Conservation (phyloP, 1,140 invertebrate species). For the Lysiphlebus fabarum region DNA sequence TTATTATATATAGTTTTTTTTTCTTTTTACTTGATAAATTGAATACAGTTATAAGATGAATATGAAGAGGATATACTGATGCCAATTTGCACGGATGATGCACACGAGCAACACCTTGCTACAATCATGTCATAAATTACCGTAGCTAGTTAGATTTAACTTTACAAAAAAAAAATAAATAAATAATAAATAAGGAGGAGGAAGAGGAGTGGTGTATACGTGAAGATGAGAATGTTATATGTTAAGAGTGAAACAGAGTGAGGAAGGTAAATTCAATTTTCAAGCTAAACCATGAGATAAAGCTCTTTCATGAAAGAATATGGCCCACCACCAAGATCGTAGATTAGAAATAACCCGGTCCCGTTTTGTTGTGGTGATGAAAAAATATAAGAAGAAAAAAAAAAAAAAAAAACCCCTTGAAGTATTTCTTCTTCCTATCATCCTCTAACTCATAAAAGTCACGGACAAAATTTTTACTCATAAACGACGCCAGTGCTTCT, state of each 20-base stretch:
- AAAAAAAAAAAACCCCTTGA: no score
- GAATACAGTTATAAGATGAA: conserved; percentile 11
- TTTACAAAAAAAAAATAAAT: no score
- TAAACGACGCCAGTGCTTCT: neutral
- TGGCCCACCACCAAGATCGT: conserved; percentile 9
- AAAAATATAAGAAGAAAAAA: neutral
- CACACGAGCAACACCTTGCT: conserved; percentile 20
- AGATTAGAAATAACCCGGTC: conserved; percentile 19
- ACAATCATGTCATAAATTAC: conserved; percentile 21
- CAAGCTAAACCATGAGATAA: conserved; percentile 3
- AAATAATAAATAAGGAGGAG: no score
- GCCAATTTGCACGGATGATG: conserved; percentile 20
- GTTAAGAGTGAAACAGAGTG: neutral
- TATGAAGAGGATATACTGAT: conserved; percentile 12
- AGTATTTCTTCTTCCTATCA: neutral
- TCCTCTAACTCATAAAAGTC: neutral
- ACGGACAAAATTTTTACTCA: no score
- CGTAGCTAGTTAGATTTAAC: conserved; percentile 9
- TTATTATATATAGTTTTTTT: no score
- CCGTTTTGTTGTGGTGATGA: conserved; percentile 7
- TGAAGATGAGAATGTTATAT: neutral
- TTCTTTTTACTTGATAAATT: neutral
- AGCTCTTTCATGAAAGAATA: conserved; percentile 13
- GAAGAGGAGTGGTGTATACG: no score
- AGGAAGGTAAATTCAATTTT: conserved; percentile 18